Evolutionary conservation across 2,797 vertebrate species (phyloP), one percentile per base, ranked within the genome.

Genomic region (Hoplostethus mediterraneus): DNA sequence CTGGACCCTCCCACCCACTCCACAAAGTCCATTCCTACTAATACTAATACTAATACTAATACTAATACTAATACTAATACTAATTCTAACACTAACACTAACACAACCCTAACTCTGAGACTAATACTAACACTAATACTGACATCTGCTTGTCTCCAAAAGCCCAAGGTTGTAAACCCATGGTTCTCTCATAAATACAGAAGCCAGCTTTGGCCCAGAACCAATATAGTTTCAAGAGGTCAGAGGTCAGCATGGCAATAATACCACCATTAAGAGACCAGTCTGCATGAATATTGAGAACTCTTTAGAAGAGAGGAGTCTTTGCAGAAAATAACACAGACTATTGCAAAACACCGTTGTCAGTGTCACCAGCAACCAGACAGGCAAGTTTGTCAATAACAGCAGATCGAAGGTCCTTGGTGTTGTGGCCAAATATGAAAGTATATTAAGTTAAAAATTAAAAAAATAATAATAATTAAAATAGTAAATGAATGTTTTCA

Each of bases 111-210:
- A 21, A 21, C 21, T 21, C 21, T 21, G 1, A 21, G 21, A 21
- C 58, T 84, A 79, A 87, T 84, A 81, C 87, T 86, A 89, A 87
- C 83, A 81, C 87, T 86, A 88, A 88, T 82, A 89, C 84, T 90
- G 89, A 90, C 89, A 92, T 91, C 91, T 92, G 90, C 85, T 87
- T 82, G 89, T 89, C 86, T 89, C 83, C 86, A 86, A 21, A 21
- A 21, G 1, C 21, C 21, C 21, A 21, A 21, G 21, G 21, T 89
- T 88, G 91, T 93, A 90, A 93, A 92, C 67, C 87, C 36, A 51
- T 66, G 79, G 77, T 80, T 82, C 75, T 38, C 90, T 88, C 88
- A 87, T 92, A 93, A 93, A 93, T 83, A 79, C 73, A 86, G 87
- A 80, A 85, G 82, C 86, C 84, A 84, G 80, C 83, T 87, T 78